A percentile compares a stretch with the other conserved stretches of the same genome.
Conservation (phyloP, 2,113 vertebrate species). For the Vombatus ursinus region DNA sequence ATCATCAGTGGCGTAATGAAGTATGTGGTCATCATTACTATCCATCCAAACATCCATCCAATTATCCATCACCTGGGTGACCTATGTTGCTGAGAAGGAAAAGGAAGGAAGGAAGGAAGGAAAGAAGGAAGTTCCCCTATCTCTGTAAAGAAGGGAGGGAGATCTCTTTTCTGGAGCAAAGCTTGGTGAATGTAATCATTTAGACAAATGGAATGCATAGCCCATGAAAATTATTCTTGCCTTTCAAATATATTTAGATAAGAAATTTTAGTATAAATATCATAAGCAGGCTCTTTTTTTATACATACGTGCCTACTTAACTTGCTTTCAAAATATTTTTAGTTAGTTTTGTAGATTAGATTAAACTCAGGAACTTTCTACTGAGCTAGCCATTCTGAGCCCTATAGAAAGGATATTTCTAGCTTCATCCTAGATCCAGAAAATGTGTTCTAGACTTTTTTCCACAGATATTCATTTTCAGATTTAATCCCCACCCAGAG, state of each 20-base stretch:
- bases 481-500: background rate
- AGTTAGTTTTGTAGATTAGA: background rate
- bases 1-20: no score
- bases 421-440: background rate
- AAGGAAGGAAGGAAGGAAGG: background rate
- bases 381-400: background rate
- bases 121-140: background rate
- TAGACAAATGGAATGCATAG: background rate
- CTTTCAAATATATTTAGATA: background rate
- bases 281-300: background rate
- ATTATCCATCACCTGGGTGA: background rate
- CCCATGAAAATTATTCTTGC: background rate
- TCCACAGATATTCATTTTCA: background rate
- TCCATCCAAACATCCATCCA: background rate
- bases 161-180: background rate
- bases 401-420: conserved; percentile 21
- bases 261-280: background rate
- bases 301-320: background rate
- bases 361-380: background rate
- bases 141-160: background rate
- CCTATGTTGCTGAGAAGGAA: background rate
- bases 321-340: background rate
- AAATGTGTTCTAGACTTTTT: background rate
- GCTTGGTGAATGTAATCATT: background rate
- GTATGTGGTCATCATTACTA: background rate